These are phyloP conservation scores for Coreius guichenoti DNA, from an alignment of 2,797 vertebrate species.

Conservation along the genomic window DNA sequence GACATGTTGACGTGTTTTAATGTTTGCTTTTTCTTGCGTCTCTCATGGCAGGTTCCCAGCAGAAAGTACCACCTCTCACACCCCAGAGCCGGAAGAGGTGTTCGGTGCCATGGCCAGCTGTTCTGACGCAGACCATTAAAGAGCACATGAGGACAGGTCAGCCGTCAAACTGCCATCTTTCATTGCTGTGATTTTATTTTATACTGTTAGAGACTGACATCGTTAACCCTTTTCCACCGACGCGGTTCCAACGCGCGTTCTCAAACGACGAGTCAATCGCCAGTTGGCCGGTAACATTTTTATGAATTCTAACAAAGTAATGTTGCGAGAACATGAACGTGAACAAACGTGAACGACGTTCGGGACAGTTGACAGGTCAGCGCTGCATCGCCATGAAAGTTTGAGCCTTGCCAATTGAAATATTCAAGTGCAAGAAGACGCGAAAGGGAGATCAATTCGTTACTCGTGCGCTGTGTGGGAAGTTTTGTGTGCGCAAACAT, in stretches of 20 bases:
- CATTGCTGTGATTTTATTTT: background rate
- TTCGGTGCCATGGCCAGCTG: constrained; percentile 71
- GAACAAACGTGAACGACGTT: background rate
- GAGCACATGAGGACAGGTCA: constrained; percentile 77
- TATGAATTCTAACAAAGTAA: background rate
- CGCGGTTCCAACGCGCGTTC: background rate
- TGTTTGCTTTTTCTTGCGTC: background rate
- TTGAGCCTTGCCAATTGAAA: background rate
- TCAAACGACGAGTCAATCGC: background rate
- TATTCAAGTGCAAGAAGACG: background rate
- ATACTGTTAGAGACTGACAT: background rate
- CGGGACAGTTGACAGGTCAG: background rate
- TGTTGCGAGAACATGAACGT: background rate
- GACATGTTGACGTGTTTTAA: background rate
- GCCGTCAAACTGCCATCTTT: constrained; percentile 39
- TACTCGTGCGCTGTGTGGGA: too few relatives aligned
- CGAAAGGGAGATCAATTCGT: background rate
- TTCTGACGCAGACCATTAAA: constrained; percentile 73
- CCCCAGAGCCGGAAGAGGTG: constrained; percentile 76
- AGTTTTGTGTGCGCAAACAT: background rate
- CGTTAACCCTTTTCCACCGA: background rate
- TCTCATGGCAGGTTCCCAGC: constrained; percentile 70
- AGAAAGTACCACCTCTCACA: constrained; percentile 73
- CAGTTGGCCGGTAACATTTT: background rate
- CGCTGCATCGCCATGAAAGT: background rate